Evolutionary conservation across 2,888 invertebrate species (phyloP), one percentile per base, ranked within the genome.

Genomic region (Zelleria hepariella): DNA sequence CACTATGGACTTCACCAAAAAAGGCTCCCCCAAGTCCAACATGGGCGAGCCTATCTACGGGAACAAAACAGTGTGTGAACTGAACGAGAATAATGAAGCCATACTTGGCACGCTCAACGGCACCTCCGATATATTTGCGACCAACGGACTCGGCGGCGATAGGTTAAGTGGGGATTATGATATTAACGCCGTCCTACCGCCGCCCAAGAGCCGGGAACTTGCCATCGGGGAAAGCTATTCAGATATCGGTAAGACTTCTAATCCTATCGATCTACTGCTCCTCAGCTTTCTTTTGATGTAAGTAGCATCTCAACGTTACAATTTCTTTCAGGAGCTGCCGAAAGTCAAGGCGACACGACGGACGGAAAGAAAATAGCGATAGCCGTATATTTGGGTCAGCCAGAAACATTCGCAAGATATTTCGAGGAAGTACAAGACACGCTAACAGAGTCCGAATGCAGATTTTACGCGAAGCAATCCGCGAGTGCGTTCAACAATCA

Each of bases 361-460:
- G 96, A 96, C 68, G 96, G 97, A 58, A 96, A 96, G 82, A 91
- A 95, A 72, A 95, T 97, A 65, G 93, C 95, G 49, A 95, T 98
- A 62, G 94, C 95, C 2, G 96, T 97, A 54, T 96, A 95, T 73
- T 88, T 97, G 62, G 97, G 97, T 15, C 94, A 94, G 70, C 94
- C 94, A 20, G 94, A 95, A 70, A 93, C 93, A 70, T 94, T 94
- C 84, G 86, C 86, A 71, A 91, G 92, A 82, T 93, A 93, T 75
- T 90, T 91, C 66, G 92, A 92, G 74, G 92, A 92, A 72, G 89
- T 92, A 59, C 90, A 91, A 70, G 92, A 92, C 64, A 90, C 93
- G 56, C 91, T 94, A 53, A 91, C 91, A 5, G 91, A 91, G 68
- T 91, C 92, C 67, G 86, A 92, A 75, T 82, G 90, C 72, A 77